Conservation (phyloP, 2,797 vertebrate genomes). For the Sylvia borin region DNA sequence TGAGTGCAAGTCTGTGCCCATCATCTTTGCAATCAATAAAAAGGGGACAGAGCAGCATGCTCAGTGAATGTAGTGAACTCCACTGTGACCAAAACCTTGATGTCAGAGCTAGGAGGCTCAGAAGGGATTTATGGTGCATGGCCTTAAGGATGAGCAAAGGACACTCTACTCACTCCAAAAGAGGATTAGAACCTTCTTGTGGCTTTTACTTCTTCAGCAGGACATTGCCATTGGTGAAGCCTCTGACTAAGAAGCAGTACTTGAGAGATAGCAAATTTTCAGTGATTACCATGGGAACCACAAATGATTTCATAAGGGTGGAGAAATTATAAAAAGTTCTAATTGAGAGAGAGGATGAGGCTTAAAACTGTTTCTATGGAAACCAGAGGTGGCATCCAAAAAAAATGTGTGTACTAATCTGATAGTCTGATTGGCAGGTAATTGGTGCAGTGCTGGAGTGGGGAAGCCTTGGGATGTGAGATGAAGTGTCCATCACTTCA, state of each 20-base stretch:
- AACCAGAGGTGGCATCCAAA: slow-evolving; percentile 70
- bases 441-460: slow-evolving; percentile 34
- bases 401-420: slow-evolving; percentile 46
- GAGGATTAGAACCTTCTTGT: not conserved
- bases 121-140: not conserved
- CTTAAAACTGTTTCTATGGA: slow-evolving; percentile 71
- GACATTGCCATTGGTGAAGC: slow-evolving; percentile 20
- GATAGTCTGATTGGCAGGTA: slow-evolving; percentile 54
- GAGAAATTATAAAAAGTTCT: slow-evolving; percentile 69
- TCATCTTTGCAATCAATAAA: not conserved
- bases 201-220: slow-evolving; percentile 1
- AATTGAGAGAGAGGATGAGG: slow-evolving; percentile 61
- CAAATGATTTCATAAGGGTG: slow-evolving; percentile 59
- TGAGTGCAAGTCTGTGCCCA: not conserved
- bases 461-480: not conserved
- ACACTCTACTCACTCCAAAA: not conserved
- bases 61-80: not conserved
- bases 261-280: slow-evolving; percentile 48
- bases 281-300: slow-evolving; percentile 71
- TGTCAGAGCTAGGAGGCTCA: not conserved
- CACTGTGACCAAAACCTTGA: not conserved
- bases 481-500: slow-evolving; percentile 1
- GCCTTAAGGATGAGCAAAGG: not conserved
- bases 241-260: slow-evolving; percentile 35
- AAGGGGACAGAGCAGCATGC: not conserved